Base-by-base conservation (phyloP, 2,797 vertebrate species). In the Siniperca scherzeri region DNA sequence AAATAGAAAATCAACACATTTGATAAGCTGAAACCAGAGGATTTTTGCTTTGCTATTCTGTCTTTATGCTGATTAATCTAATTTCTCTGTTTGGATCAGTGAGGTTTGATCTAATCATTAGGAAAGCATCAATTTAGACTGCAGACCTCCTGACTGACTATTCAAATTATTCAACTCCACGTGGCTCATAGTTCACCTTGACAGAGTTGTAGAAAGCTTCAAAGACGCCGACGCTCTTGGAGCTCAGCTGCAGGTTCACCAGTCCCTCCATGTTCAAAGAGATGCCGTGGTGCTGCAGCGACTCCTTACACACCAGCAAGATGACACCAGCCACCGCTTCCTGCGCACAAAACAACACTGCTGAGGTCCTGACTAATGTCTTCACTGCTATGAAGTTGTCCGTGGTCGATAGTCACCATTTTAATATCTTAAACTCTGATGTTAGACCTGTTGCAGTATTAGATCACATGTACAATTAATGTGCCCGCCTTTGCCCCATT, bases 201-300 rank as follows among this genome's bases (percentile, higher is more conserved):
- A 99, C 98, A 0, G 98, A 99, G 86, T 98, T 99, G 94, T 98
- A 99, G 93, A 99, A 99, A 19, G 99, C 99, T 91, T 99, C 99
- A 0, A 99, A 99, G 73, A 99, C 97, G 0, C 98, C 98, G 55
- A 99, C 98, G 0, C 98, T 99, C 94, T 99, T 99, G 88, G 98
- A 97, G 86, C 98, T 99, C 76, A 99, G 97, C 93, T 99, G 98
- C 56, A 99, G 95, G 89, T 97, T 99, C 2, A 99, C 98, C 0
- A 97, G 91, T 0, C 99, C 99, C 89, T 99, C 99, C 97, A 99
- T 98, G 27, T 91, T 97, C 78, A 99, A 91, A 0, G 94, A 95
- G 88, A 99, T 96, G 19, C 98, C 98, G 21, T 99, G 98, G 87
- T 99, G 99, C 78, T 98, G 98, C 69, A 98, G 91, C 0, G 96